phyloP scores from a whole-genome alignment of 2,113 vertebrate genomes.

The Andinoacara biseriatus region DNA sequence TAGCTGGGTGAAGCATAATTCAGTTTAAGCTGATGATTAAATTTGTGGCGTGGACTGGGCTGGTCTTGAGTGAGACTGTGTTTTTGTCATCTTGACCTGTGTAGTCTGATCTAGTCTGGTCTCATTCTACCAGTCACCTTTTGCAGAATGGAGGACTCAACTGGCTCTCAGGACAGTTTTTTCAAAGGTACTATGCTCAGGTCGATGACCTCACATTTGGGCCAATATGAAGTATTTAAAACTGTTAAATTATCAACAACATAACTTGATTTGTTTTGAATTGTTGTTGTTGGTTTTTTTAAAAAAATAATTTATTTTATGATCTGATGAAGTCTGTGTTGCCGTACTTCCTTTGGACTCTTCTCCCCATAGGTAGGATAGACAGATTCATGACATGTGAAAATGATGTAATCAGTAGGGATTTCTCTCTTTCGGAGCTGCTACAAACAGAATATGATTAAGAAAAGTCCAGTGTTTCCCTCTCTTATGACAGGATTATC shows the following conservation, averaged over 20 bases:
- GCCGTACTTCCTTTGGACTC: slow-evolving; percentile 15
- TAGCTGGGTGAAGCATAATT: slow-evolving; percentile 54
- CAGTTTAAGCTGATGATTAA: neutral
- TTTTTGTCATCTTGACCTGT: slow-evolving; percentile 41
- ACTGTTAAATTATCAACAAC: slow-evolving; percentile 35
- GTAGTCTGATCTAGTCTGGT: slow-evolving; percentile 30
- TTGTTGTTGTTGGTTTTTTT: neutral
- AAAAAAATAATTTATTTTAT: slow-evolving; percentile 35
- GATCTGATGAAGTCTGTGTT: slow-evolving; percentile 47
- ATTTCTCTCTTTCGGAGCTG: slow-evolving; percentile 64
- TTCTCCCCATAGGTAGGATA: slow-evolving; percentile 30
- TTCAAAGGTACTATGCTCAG: slow-evolving; percentile 58
- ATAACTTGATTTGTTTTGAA: slow-evolving; percentile 28
- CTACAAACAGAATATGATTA: slow-evolving; percentile 58
- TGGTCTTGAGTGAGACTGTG: slow-evolving; percentile 23
- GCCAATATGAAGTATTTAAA: slow-evolving; percentile 35
- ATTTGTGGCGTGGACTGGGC: slow-evolving; percentile 13
- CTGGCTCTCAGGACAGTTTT: slow-evolving; percentile 71
- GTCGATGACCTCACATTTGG: slow-evolving; percentile 50
- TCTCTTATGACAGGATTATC: slow-evolving; percentile 43
- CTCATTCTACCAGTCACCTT: slow-evolving; percentile 28
- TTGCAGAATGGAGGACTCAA: slow-evolving; percentile 51
- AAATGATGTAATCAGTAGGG: slow-evolving; percentile 50
- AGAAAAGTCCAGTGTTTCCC: slow-evolving; percentile 34
- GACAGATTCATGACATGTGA: slow-evolving; percentile 37